These are phyloP conservation scores for Solen grandis DNA, from an alignment of 1,140 invertebrate genomes.

Conservation along the genomic window DNA sequence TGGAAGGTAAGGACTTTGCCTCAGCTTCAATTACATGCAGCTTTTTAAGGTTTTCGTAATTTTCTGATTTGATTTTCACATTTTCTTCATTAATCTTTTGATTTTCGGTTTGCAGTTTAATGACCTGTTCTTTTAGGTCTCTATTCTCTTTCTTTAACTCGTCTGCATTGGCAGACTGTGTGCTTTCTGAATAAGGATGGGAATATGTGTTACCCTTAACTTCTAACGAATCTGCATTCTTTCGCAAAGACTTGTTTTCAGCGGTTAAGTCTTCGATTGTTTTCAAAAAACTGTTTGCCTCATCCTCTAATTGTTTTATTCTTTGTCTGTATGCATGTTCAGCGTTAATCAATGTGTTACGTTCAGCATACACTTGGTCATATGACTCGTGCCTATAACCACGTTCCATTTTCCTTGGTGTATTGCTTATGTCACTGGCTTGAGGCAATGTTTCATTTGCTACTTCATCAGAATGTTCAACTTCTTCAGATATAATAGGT, in stretches of 20 bases:
- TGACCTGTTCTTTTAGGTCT: constrained; percentile 61
- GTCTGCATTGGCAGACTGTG: constrained; percentile 27
- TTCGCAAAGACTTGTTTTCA: constrained; percentile 59
- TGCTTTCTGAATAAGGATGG: too few species aligned
- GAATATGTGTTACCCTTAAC: constrained; percentile 36
- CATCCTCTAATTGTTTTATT: constrained; percentile 66
- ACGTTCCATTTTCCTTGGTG: too few species aligned
- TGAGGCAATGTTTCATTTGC: too few species aligned
- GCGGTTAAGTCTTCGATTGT: constrained; percentile 62
- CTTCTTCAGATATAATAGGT: too few species aligned
- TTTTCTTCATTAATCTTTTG: constrained; percentile 63
- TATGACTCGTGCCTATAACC: too few species aligned
- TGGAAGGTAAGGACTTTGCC: constrained; percentile 39
- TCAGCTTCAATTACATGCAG: constrained; percentile 58
- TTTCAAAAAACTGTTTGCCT: constrained; percentile 63
- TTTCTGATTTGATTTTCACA: constrained; percentile 58
- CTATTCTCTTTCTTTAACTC: constrained; percentile 36
- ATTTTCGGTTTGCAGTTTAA: constrained; percentile 64
- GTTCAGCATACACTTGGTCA: constrained; percentile 61
- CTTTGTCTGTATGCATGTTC: constrained; percentile 62
- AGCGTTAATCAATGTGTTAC: constrained; percentile 59
- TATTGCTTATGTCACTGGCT: too few species aligned
- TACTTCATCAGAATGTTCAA: too few species aligned
- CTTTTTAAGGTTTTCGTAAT: constrained; percentile 53
- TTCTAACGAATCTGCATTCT: constrained; percentile 54